phyloP scores from a whole-genome alignment of 2,113 vertebrate genomes.

The Phodopus roborovskii region DNA sequence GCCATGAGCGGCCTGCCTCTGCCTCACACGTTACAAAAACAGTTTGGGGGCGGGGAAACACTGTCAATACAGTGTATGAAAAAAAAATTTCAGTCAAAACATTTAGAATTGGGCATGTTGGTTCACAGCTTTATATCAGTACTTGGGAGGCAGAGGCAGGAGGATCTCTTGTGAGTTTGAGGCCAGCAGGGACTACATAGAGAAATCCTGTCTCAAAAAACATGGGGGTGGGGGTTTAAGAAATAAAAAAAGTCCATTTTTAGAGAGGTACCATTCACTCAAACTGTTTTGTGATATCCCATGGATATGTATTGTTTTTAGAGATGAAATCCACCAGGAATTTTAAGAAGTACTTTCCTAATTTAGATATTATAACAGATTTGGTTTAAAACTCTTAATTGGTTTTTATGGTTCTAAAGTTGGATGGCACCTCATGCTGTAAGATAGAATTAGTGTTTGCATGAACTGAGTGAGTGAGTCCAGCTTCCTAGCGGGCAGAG shows the following conservation, averaged over 20 bases:
- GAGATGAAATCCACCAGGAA: slow-evolving; percentile 19
- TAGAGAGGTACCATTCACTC: neutral
- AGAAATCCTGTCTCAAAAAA: neutral
- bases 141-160: neutral
- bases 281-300: neutral
- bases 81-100: neutral
- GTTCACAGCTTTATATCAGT: neutral
- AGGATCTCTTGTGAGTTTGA: neutral
- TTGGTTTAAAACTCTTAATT: neutral
- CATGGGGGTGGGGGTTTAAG: neutral
- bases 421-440: no score
- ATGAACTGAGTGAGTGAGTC: neutral
- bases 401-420: neutral
- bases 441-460: no score
- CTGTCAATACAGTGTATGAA: neutral
- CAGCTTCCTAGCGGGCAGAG: neutral
- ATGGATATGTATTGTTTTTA: slow-evolving; percentile 27
- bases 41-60: neutral
- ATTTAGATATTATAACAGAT: slow-evolving; percentile 1
- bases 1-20: no score
- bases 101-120: neutral
- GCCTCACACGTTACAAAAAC: neutral
- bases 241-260: slow-evolving; percentile 23
- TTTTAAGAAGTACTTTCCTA: slow-evolving; percentile 39
- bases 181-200: neutral